A percentile compares a stretch with the other conserved stretches of the same genome.
Conservation (phyloP, 1,140 invertebrate genomes). For the Drosophila equinoxialis region DNA sequence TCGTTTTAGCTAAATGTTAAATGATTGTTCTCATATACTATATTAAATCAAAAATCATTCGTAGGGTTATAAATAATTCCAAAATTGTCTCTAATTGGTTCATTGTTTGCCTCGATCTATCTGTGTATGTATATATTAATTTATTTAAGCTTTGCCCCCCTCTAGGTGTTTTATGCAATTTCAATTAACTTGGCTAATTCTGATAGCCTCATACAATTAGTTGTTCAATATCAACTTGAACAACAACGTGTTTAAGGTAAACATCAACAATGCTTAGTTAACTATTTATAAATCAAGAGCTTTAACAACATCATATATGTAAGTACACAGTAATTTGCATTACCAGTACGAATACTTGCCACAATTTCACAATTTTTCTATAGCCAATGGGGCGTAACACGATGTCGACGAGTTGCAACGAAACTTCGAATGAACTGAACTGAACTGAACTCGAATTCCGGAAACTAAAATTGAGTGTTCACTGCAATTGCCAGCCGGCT, state of each 20-base stretch:
- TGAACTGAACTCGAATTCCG: background rate
- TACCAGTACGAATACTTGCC: slow-evolving; percentile 2
- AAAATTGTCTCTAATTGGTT: too few relatives aligned
- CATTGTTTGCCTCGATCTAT: too few relatives aligned
- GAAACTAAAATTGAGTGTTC: slow-evolving; percentile 1
- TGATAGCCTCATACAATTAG: background rate
- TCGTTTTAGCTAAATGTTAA: too few relatives aligned
- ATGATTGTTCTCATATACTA: too few relatives aligned
- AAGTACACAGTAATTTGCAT: slow-evolving; percentile 3
- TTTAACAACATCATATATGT: background rate
- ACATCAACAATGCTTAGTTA: background rate
- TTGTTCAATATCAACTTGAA: background rate
- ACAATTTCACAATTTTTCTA: slow-evolving; percentile 9
- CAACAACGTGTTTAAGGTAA: background rate
- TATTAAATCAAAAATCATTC: too few relatives aligned
- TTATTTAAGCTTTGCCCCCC: background rate
- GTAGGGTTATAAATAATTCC: too few relatives aligned
- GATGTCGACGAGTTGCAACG: slow-evolving; percentile 1
- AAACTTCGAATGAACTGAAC: background rate
- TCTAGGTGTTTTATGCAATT: background rate
- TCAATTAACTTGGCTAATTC: background rate
- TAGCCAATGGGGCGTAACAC: slow-evolving; percentile 6
- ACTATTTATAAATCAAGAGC: slow-evolving; percentile 2
- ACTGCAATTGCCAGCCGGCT: background rate
- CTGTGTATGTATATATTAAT: background rate